Evolutionary conservation across 2,888 invertebrate genomes (phyloP).

Genomic region (Polyploca ridens): DNA sequence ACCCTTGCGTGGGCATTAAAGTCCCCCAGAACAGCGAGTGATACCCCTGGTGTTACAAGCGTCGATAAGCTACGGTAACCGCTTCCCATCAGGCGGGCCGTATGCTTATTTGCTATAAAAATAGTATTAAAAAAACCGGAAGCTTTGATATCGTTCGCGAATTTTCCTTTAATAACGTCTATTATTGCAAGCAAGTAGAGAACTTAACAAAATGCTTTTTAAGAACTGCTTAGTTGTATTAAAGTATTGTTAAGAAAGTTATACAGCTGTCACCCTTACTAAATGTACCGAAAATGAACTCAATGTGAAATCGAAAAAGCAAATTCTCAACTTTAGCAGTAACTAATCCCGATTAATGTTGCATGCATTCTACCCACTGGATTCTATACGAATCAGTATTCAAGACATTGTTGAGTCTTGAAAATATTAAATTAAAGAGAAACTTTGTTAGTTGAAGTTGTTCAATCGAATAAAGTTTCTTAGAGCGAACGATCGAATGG

Average conservation of each 20-base stretch:
- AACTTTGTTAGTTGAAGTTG: slow-evolving; percentile 7
- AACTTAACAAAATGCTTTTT: too few species aligned
- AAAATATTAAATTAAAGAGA: slow-evolving; percentile 7
- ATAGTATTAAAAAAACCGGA: too few species aligned
- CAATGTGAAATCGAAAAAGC: background rate
- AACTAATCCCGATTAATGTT: slow-evolving; percentile 9
- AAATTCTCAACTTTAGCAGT: slow-evolving; percentile 19
- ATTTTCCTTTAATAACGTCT: too few species aligned
- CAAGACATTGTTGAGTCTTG: slow-evolving; percentile 5
- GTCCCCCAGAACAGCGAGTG: too few species aligned
- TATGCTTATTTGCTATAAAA: too few species aligned
- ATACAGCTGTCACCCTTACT: background rate
- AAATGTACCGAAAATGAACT: background rate
- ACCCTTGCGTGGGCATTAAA: too few species aligned
- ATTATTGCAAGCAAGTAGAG: too few species aligned
- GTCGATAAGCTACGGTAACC: too few species aligned
- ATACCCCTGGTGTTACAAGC: too few species aligned
- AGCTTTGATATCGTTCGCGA: too few species aligned
- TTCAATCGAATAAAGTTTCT: slow-evolving; percentile 3
- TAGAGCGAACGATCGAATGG: slow-evolving; percentile 5
- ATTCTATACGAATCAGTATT: slow-evolving; percentile 20
- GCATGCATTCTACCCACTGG: background rate
- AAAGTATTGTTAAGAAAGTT: background rate
- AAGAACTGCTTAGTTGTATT: too few species aligned
- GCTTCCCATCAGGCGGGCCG: too few species aligned